Conservation (phyloP, 2,888 invertebrate genomes). For the Eugnorisma glareosa region DNA sequence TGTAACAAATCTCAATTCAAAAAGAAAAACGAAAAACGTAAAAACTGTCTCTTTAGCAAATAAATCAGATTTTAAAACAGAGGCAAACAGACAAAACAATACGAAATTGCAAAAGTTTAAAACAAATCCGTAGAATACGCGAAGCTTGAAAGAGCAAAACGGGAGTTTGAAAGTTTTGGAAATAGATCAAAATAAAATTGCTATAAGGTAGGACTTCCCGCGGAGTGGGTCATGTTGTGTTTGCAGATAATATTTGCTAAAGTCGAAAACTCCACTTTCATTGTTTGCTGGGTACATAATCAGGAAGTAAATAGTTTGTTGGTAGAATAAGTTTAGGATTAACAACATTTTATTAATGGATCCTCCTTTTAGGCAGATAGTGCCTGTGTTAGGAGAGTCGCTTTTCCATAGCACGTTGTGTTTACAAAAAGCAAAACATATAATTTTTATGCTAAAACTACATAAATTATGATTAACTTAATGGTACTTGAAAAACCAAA, state of each 20-base stretch:
- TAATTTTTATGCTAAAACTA: no score
- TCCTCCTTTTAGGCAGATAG: no score
- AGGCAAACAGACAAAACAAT: slow-evolving; percentile 69
- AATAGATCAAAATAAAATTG: slow-evolving; percentile 69
- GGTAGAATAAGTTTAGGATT: no score
- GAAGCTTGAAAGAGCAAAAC: slow-evolving; percentile 61
- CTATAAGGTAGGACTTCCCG: slow-evolving; percentile 27
- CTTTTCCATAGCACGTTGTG: no score
- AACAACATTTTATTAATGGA: no score
- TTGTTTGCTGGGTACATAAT: slow-evolving; percentile 39
- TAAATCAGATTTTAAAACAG: slow-evolving; percentile 64
- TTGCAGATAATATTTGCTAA: slow-evolving; percentile 45
- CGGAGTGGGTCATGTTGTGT: slow-evolving; percentile 34
- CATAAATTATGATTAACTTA: no score
- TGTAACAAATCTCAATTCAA: slow-evolving; percentile 43
- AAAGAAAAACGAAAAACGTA: slow-evolving; percentile 45
- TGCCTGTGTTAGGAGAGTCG: no score
- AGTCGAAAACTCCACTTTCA: slow-evolving; percentile 36
- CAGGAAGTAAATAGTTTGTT: no score
- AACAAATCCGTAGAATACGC: slow-evolving; percentile 69
- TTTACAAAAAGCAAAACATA: no score
- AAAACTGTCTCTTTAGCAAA: slow-evolving; percentile 33
- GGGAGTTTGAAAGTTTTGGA: slow-evolving; percentile 57
- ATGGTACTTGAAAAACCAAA: slow-evolving; percentile 7
- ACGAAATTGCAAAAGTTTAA: slow-evolving; percentile 75